These are phyloP conservation scores for Eilema depressum DNA, from an alignment of 2,888 invertebrate species.

Conservation along the genomic window DNA sequence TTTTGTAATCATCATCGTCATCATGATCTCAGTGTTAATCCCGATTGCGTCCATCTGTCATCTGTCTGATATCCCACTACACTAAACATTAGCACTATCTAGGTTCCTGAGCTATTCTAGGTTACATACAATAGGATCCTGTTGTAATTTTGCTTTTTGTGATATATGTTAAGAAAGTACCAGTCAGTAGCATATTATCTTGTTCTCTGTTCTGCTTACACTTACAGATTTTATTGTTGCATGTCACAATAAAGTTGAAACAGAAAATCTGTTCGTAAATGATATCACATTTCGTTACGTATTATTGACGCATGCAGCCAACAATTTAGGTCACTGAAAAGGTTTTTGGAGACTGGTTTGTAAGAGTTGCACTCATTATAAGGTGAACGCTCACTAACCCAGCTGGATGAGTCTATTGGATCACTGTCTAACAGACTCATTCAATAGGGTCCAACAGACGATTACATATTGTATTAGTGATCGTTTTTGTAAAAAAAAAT, in stretches of 20 bases:
- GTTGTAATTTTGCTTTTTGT: too few species aligned
- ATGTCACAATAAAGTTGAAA: constrained; percentile 11
- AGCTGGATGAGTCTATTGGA: background rate
- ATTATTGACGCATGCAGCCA: constrained; percentile 15
- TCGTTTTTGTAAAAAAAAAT: too few species aligned
- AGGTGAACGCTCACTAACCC: background rate
- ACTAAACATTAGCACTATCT: too few species aligned
- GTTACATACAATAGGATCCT: too few species aligned
- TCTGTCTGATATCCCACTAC: too few species aligned
- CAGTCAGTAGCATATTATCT: background rate
- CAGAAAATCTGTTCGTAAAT: constrained; percentile 7
- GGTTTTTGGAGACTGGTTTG: constrained; percentile 5
- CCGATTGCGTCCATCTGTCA: too few species aligned
- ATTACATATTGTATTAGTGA: too few species aligned
- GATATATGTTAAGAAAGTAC: background rate
- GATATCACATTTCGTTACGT: constrained; percentile 17
- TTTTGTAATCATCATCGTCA: too few species aligned
- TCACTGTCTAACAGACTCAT: too few species aligned
- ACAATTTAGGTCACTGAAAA: constrained; percentile 16
- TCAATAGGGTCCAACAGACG: too few species aligned
- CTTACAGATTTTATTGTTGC: background rate
- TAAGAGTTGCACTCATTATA: background rate
- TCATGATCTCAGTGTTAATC: too few species aligned
- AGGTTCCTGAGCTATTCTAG: too few species aligned
- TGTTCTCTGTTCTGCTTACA: background rate